Base-by-base conservation (phyloP, 1,140 invertebrate species). In the Drosophila novamexicana region DNA sequence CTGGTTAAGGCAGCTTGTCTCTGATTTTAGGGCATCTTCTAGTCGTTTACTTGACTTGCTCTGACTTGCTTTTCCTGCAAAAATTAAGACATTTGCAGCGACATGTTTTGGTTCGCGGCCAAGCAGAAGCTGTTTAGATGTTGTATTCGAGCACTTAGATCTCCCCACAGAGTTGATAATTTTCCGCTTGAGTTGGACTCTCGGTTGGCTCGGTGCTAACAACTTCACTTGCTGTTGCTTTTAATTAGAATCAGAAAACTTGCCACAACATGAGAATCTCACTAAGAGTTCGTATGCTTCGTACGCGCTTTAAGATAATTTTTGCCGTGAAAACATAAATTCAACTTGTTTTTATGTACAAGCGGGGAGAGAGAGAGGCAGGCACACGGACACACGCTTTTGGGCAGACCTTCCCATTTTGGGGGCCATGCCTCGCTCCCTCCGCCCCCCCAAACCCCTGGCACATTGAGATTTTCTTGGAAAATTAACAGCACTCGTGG, bases 401-500 rank as follows among this genome's bases (percentile, higher is more conserved):
- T 57, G 45, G 68, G 75, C 29, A 62, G 34, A 57, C 22, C 72
- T 74, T 62, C 65, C 65, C 50, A 56, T 74, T 74, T 68, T 52
- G 56, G 42, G 34, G 12, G 14, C 39, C 32, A 39, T 29, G 49
- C 57, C 29, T 9, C 36, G 6, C 34, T 18, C 54, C 14, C 50
- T 36, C 50, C 52, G 18, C 62, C 52, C 29, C 22, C 22, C 22
- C 22, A 22, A 9, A 9, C 29, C n/a, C 34, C 40, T 45, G 50
- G 4, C 42, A 12, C 81, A 49, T 50, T 75, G 44, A 80, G 77
- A 77, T 75, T 77, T 88, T 72, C 83, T 79, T 77, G 83, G 83
- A 86, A 86, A 88, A 88, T 89, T 86, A 86, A 86, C 83, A 86
- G 61, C 83, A 88, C 83, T 88, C 83, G 83, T 88, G 83, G 76